These are phyloP conservation scores for Ptilonorhynchus violaceus DNA, from an alignment of 2,113 vertebrate species.

Conservation along the genomic window DNA sequence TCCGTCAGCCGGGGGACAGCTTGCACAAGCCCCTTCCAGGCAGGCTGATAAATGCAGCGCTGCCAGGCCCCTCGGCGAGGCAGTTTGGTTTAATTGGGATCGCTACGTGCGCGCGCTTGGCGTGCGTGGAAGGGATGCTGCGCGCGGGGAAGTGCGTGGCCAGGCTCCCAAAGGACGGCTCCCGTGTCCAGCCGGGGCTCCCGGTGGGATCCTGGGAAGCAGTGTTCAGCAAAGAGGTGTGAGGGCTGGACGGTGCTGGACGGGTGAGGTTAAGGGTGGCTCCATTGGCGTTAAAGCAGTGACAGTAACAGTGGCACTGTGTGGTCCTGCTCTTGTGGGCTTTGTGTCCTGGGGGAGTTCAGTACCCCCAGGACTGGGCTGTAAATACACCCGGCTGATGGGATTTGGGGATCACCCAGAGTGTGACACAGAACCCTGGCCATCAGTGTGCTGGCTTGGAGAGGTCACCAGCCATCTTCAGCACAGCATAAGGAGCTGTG, in stretches of 20 bases:
- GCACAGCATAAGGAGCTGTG: rapidly evolving
- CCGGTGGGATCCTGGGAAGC: rapidly evolving
- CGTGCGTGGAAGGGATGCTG: background rate
- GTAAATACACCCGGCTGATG: rapidly evolving
- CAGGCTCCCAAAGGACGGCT: rapidly evolving
- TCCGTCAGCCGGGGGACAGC: conserved; percentile 70
- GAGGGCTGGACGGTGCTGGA: background rate
- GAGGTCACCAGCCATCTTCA: background rate
- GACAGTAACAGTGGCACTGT: rapidly evolving
- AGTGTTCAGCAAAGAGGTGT: background rate
- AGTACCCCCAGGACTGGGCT: background rate
- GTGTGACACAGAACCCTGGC: background rate
- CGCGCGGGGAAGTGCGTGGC: rapidly evolving
- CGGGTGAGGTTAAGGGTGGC: background rate
- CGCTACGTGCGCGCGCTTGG: background rate
- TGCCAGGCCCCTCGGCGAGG: conserved; percentile 18
- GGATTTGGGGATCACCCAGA: rapidly evolving
- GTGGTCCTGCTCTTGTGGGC: rapidly evolving
- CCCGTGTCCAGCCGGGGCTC: background rate
- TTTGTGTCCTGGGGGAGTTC: background rate
- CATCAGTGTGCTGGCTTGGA: background rate
- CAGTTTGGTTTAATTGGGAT: conserved; percentile 38
- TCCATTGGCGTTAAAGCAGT: rapidly evolving
- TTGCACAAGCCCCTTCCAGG: conserved; percentile 63
- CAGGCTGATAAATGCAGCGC: conserved; percentile 54